phyloP scores from a whole-genome alignment of 2,113 vertebrate genomes.

The Cnemophilus loriae region DNA sequence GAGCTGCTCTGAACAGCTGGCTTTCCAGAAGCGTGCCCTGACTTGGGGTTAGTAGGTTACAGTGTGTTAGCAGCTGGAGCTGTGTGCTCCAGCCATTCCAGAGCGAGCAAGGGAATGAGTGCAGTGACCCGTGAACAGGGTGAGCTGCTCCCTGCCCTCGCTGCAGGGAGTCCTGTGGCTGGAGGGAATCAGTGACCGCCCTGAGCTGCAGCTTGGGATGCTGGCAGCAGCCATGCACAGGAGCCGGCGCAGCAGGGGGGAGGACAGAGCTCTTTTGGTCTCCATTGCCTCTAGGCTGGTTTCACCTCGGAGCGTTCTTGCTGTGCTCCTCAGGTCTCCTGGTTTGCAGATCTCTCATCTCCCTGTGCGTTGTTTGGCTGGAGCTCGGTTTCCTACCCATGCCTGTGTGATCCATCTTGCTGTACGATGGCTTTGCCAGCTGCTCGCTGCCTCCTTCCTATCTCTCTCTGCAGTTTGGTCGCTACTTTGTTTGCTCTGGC shows the following conservation, averaged over 20 bases:
- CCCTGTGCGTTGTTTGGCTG: not conserved
- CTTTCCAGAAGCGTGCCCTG: not conserved
- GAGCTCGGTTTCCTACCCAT: not conserved
- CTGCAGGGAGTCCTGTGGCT: not conserved
- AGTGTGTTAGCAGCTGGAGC: not conserved
- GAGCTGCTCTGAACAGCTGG: not conserved
- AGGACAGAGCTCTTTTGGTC: not conserved
- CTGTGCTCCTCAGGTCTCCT: not conserved
- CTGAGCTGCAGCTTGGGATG: not conserved
- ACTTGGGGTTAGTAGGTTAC: not conserved
- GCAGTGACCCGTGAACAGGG: not conserved
- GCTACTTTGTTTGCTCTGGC: constrained; percentile 60
- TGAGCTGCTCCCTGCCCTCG: not conserved
- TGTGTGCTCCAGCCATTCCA: not conserved
- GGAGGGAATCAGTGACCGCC: not conserved
- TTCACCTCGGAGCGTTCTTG: not conserved
- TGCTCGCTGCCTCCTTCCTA: constrained; percentile 23
- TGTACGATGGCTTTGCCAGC: not conserved
- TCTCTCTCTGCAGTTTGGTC: constrained; percentile 43
- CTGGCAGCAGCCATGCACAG: not conserved
- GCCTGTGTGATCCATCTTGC: not conserved
- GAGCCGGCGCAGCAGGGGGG: rapidly evolving
- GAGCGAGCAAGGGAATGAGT: not conserved
- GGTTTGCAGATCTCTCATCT: not conserved
- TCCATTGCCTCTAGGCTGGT: not conserved